Evolutionary conservation across 2,797 vertebrate genomes (phyloP), one percentile per base, ranked within the genome.

Genomic region (Sebastes umbrosus): DNA sequence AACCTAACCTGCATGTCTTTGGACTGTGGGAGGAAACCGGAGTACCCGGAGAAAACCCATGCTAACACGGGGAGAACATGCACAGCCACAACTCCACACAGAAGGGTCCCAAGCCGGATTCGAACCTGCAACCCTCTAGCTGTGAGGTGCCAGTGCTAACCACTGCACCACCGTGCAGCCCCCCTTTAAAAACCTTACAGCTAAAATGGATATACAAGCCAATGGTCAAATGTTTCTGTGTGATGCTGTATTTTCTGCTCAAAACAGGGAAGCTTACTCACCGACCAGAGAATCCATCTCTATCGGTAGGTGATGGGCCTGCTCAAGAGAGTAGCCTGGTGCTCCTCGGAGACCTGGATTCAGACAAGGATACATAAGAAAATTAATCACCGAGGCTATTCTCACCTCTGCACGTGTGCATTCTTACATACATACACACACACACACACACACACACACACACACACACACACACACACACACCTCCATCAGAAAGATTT

Each of bases 221-320:
- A 22, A 9, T 11, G 4, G 4, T 43, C 6, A 10, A 4, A 2
- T 46, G 8, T 27, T 22, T 52, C 54, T 52, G 4, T 54, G 58
- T 32, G 22, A 32, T 50, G 12, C 6, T 64, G 32, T 18, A 20
- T 69, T 81, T 79, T 73, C 10, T 16, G 70, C 59, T 68, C 2
- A 75, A 46, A 58, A 29, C 10, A 75, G 39, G 4, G 13, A 36
- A 4, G 24, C 20, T 75, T 69, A 93, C 96, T 92, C 95, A 99
- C 98, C 97, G 79, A 99, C 97, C 86, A 99, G 93, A 85, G 97
- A 95, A 92, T 99, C 99, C 98, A 99, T 99, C 95, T 99, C 98
- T 25, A 99, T 99, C n/a, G 98, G 98, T 71, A 99, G 97, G 88
- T 99, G 98, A 93, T 99, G 97, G 64, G 98, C 97, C 95, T 99